A percentile compares a stretch with the other conserved stretches of the same genome.
phyloP scores from a whole-genome alignment of 2,797 vertebrate species.

The Poecile montanus region DNA sequence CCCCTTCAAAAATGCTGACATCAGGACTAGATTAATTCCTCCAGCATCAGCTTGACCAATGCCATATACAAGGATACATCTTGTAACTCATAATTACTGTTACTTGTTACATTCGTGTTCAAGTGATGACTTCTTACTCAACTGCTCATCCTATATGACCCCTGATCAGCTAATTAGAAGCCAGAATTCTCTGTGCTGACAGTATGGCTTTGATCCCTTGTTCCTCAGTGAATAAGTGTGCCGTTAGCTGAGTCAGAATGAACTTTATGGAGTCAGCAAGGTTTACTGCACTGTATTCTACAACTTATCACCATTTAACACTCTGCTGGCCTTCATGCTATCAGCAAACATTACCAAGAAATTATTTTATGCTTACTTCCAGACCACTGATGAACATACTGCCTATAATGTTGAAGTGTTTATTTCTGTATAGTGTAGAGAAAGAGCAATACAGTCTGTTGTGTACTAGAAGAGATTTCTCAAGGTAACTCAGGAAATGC shows the following conservation, averaged over 20 bases:
- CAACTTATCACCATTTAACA: neutral
- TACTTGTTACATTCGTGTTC: neutral
- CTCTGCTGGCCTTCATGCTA: neutral
- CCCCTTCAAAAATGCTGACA: slow-evolving; percentile 33
- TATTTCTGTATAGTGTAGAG: neutral
- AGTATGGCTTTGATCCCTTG: neutral
- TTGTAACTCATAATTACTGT: neutral
- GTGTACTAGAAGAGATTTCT: neutral
- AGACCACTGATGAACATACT: neutral
- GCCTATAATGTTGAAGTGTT: neutral
- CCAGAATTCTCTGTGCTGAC: neutral
- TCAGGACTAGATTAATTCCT: neutral
- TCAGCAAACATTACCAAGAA: neutral
- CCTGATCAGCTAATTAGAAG: neutral
- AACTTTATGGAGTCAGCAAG: neutral
- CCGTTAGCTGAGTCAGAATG: neutral
- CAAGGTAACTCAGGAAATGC: neutral
- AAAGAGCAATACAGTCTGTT: neutral
- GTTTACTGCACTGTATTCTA: neutral
- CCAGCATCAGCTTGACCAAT: neutral
- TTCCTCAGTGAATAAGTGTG: neutral
- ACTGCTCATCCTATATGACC: neutral
- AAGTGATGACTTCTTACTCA: neutral
- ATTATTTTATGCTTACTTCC: neutral
- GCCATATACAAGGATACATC: neutral